Conservation (phyloP, 64 coral and sea anemone genomes). For the Pocillopora verrucosa region DNA sequence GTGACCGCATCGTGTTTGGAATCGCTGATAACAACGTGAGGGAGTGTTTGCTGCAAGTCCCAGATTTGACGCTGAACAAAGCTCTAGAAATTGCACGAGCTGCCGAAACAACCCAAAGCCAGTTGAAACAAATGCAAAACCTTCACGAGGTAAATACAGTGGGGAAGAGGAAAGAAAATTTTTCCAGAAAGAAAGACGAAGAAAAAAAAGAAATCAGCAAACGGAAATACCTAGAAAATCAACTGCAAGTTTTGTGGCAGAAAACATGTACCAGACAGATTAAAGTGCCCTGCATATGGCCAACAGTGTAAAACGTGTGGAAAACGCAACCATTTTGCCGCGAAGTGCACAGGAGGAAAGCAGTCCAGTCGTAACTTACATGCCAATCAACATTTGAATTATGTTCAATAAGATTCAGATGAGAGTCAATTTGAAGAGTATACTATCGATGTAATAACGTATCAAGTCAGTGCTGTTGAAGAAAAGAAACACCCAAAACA, state of each 20-base stretch:
- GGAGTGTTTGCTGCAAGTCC: background rate
- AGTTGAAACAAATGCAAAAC: background rate
- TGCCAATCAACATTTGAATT: slow-evolving; percentile 9
- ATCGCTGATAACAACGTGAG: background rate
- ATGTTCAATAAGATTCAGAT: background rate
- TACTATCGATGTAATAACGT: background rate
- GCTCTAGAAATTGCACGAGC: slow-evolving; percentile 1
- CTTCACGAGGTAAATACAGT: background rate
- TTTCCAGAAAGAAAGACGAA: background rate
- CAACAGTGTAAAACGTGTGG: background rate
- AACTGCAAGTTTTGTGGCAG: background rate
- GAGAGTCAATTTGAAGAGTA: background rate
- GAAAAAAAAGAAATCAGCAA: background rate
- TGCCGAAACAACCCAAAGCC: slow-evolving; percentile 5
- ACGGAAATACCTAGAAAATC: background rate
- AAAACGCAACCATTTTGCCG: slow-evolving; percentile 3
- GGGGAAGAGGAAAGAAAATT: background rate
- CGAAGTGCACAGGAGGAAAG: background rate
- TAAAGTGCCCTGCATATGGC: background rate
- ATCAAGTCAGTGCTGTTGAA: background rate
- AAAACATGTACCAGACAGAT: background rate
- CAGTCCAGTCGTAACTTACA: background rate
- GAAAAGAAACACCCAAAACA: background rate
- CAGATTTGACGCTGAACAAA: background rate
- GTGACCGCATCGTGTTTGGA: slow-evolving; percentile 23